Evolutionary conservation across 1,140 invertebrate species (phyloP).

Genomic region (Drosophila subobscura): DNA sequence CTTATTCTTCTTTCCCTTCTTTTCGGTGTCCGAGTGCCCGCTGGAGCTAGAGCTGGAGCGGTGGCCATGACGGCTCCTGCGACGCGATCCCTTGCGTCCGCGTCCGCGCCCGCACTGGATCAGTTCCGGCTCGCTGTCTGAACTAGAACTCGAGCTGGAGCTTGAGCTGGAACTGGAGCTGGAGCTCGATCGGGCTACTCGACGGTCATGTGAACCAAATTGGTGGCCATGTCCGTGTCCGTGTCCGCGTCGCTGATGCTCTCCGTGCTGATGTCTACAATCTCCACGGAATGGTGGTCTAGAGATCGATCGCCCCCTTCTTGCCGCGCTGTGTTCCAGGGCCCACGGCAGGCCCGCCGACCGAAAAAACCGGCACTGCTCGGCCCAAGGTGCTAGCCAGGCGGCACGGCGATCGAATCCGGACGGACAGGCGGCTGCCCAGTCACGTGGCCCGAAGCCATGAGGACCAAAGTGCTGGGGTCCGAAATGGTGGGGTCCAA

Average conservation of each 20-base stretch:
- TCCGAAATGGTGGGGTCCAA: conserved; percentile 41
- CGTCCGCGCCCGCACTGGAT: not conserved
- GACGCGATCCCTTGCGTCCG: not conserved
- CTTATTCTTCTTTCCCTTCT: not conserved
- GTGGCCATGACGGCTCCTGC: not conserved
- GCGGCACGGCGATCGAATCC: conserved; percentile 12
- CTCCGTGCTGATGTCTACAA: conserved; percentile 31
- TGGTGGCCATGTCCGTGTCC: conserved; percentile 57
- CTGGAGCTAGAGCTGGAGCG: conserved; percentile 30
- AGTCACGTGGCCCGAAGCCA: conserved; percentile 7
- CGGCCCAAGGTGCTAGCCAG: conserved; percentile 28
- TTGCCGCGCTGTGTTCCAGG: conserved; percentile 37
- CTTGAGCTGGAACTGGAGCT: no score
- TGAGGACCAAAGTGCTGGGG: conserved; percentile 20
- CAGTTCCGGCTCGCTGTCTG: conserved; percentile 3
- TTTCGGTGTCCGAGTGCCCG: conserved; percentile 10
- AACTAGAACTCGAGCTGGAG: conserved; percentile 38
- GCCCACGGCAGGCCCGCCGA: conserved; percentile 61
- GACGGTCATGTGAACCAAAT: conserved; percentile 49
- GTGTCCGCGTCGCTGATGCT: conserved; percentile 13
- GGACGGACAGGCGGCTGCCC: not conserved
- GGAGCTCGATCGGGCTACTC: conserved; percentile 37
- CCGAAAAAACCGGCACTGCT: conserved; percentile 65
- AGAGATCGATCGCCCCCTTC: conserved; percentile 42
- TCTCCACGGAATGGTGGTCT: conserved; percentile 6